Conservation (phyloP, 2,113 vertebrate genomes). For the Pristiophorus japonicus region DNA sequence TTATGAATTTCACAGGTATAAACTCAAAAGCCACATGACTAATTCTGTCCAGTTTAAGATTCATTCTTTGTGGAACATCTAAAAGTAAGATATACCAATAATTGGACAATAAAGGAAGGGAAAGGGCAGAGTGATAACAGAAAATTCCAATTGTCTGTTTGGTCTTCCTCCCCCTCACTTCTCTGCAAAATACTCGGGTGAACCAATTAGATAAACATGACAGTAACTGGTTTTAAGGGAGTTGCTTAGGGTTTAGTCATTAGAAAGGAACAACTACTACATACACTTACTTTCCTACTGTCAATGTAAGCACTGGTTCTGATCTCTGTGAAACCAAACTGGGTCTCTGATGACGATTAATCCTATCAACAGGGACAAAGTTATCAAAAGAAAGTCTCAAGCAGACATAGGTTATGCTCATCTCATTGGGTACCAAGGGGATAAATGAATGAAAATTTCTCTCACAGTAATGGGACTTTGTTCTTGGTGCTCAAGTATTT, state of each 20-base stretch:
- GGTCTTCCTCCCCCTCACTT: not conserved
- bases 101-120: not conserved
- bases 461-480: not conserved
- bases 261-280: slow-evolving; percentile 6
- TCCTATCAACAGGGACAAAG: slow-evolving; percentile 39
- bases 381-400: slow-evolving; percentile 31
- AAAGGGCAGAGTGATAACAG: not conserved
- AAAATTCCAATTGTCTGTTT: not conserved
- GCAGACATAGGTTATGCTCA: not conserved
- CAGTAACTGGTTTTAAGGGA: not conserved
- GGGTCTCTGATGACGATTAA: slow-evolving; percentile 38
- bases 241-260: not conserved
- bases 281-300: slow-evolving; percentile 39
- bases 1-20: not conserved
- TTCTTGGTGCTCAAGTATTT: not conserved
- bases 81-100: not conserved
- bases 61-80: not conserved
- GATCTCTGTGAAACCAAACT: slow-evolving; percentile 39
- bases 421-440: not conserved
- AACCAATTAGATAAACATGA: not conserved
- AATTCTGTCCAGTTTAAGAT: not conserved
- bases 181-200: not conserved
- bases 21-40: not conserved
- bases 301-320: slow-evolving; percentile 35
- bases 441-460: not conserved